A percentile compares a stretch with the other conserved stretches of the same genome.
Conservation (phyloP, 1,140 invertebrate genomes). For the Heliconius himera region DNA sequence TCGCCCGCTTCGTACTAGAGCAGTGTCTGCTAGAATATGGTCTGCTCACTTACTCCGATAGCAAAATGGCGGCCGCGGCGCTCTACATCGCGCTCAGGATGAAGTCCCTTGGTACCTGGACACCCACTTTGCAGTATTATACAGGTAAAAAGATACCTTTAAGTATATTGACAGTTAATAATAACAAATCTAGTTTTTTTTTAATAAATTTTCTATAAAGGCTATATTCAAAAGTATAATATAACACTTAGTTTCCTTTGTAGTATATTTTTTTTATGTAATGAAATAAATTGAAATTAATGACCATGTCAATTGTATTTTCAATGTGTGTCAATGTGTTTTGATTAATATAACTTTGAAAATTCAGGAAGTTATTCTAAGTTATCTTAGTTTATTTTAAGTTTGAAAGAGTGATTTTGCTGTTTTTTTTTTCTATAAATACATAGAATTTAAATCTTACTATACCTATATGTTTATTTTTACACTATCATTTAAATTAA, state of each 20-base stretch:
- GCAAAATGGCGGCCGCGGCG: conserved; percentile 92
- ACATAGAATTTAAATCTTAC: neutral
- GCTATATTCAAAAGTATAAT: too few species aligned
- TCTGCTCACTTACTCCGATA: conserved; percentile 90
- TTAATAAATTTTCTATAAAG: too few species aligned
- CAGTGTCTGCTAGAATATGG: conserved; percentile 95
- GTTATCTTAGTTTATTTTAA: neutral
- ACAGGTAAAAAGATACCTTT: conserved; percentile 81
- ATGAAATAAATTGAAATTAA: too few species aligned
- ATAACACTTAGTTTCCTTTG: too few species aligned
- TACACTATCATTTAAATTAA: neutral
- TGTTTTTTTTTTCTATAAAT: too few species aligned
- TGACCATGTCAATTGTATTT: too few species aligned
- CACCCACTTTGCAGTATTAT: conserved; percentile 91
- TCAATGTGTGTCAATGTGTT: too few species aligned
- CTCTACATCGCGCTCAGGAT: conserved; percentile 94
- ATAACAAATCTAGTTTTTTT: too few species aligned
- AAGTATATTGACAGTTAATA: neutral
- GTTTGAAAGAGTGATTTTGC: too few species aligned
- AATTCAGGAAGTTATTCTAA: too few species aligned
- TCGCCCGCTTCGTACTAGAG: conserved; percentile 97
- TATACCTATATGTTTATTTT: neutral
- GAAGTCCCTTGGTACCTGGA: conserved; percentile 90
- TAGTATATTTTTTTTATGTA: too few species aligned
- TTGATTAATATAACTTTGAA: too few species aligned